These are phyloP conservation scores for Apostichopus californicus DNA, from an alignment of 35 echinoderm and acorn worm genomes.

Conservation along the genomic window DNA sequence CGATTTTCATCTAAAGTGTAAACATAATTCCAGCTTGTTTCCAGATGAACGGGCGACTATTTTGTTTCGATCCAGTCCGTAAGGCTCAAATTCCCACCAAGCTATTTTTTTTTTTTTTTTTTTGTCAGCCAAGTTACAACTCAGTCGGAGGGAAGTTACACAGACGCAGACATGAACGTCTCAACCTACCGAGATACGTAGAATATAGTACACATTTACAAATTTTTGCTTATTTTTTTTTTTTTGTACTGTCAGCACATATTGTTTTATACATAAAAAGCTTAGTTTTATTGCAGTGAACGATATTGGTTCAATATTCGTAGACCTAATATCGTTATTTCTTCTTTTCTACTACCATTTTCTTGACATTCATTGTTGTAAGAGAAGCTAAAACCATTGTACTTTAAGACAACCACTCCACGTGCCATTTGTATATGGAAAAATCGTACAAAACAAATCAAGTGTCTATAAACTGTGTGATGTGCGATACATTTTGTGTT, in stretches of 20 bases:
- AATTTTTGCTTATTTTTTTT: background rate
- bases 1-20: too few relatives aligned
- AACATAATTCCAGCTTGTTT: background rate
- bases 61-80: too few relatives aligned
- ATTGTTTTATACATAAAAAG: background rate
- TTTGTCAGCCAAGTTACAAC: background rate
- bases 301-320: background rate
- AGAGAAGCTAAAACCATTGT: background rate
- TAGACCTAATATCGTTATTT: background rate
- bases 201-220: conserved; percentile 2
- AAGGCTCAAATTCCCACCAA: background rate
- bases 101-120: background rate
- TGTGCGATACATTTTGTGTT: background rate
- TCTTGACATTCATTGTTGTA: too few relatives aligned
- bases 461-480: background rate
- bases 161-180: conserved; percentile 46
- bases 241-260: background rate
- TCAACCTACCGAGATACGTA: conserved; percentile 28
- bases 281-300: background rate
- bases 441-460: background rate
- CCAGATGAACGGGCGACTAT: background rate
- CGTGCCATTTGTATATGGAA: background rate
- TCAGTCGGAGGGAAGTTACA: background rate
- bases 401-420: background rate
- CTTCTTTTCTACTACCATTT: background rate